phyloP scores from a whole-genome alignment of 2,797 vertebrate species.

The Nannoperca australis region DNA sequence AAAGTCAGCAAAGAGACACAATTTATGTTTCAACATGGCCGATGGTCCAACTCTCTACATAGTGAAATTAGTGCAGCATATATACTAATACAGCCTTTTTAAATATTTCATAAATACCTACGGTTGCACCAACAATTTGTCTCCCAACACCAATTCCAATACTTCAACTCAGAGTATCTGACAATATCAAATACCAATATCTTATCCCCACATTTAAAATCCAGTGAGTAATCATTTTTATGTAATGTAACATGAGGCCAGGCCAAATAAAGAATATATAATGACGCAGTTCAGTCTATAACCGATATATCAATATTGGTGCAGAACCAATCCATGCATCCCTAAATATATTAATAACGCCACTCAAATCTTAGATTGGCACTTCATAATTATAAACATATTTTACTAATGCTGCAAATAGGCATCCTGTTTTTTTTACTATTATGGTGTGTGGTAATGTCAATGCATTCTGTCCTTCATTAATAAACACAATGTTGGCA shows the following conservation, averaged over 20 bases:
- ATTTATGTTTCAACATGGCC: too few relatives aligned
- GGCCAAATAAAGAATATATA: too few relatives aligned
- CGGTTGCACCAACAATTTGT: neutral
- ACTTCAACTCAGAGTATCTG: neutral
- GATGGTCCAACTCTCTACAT: too few relatives aligned
- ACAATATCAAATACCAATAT: neutral
- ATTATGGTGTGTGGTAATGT: neutral
- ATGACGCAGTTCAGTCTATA: neutral
- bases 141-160: neutral
- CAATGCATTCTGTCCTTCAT: conserved; percentile 18
- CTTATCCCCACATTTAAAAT: conserved; percentile 2
- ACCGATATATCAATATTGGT: neutral
- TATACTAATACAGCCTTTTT: neutral
- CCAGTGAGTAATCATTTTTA: neutral
- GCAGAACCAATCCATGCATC: neutral
- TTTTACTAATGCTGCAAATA: neutral
- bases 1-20: neutral
- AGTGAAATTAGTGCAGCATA: neutral
- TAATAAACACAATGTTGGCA: conserved; percentile 41
- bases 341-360: conserved; percentile 10
- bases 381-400: neutral
- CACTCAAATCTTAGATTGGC: neutral
- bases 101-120: neutral
- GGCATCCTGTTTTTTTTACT: neutral
- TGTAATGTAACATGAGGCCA: conserved; percentile 12